These are phyloP conservation scores for Apoderus coryli DNA, from an alignment of 2,888 invertebrate genomes.

Conservation along the genomic window DNA sequence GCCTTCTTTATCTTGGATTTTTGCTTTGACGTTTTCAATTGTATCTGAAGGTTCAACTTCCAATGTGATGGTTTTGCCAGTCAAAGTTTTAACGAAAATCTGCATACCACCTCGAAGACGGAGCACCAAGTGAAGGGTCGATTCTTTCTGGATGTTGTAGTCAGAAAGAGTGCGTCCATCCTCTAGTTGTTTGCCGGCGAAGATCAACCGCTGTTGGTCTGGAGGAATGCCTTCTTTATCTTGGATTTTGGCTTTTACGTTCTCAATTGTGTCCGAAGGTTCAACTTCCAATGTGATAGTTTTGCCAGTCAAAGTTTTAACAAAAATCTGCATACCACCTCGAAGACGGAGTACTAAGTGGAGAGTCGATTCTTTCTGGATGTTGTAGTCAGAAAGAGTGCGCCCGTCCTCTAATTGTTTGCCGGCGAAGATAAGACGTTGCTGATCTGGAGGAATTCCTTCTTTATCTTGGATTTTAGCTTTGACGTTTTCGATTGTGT, in stretches of 20 bases:
- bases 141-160: slow-evolving; percentile 51
- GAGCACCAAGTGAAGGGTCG: slow-evolving; percentile 42
- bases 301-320: slow-evolving; percentile 40
- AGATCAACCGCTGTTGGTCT: slow-evolving; percentile 44
- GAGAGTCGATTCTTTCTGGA: slow-evolving; percentile 88
- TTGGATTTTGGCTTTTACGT: slow-evolving; percentile 58
- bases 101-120: slow-evolving; percentile 82
- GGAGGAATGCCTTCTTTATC: slow-evolving; percentile 44
- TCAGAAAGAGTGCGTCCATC: slow-evolving; percentile 50
- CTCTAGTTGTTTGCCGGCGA: slow-evolving; percentile 52
- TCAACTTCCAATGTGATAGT: slow-evolving; percentile 30
- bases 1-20: slow-evolving; percentile 36
- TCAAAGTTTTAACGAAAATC: slow-evolving; percentile 41
- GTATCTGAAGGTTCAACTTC: slow-evolving; percentile 44
- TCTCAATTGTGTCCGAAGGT: slow-evolving; percentile 45
- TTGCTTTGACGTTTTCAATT: slow-evolving; percentile 46
- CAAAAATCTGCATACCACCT: slow-evolving; percentile 48
- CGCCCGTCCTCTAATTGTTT: slow-evolving; percentile 73
- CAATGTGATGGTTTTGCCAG: slow-evolving; percentile 40
- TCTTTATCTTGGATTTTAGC: slow-evolving; percentile 85
- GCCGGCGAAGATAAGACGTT: slow-evolving; percentile 38
- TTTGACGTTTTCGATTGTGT: slow-evolving; percentile 90
- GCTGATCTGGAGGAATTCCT: slow-evolving; percentile 78
- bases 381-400: slow-evolving; percentile 81
- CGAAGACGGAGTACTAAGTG: slow-evolving; percentile 86